These are phyloP conservation scores for Setophaga petechia DNA, from an alignment of 2,113 vertebrate species.

Conservation along the genomic window DNA sequence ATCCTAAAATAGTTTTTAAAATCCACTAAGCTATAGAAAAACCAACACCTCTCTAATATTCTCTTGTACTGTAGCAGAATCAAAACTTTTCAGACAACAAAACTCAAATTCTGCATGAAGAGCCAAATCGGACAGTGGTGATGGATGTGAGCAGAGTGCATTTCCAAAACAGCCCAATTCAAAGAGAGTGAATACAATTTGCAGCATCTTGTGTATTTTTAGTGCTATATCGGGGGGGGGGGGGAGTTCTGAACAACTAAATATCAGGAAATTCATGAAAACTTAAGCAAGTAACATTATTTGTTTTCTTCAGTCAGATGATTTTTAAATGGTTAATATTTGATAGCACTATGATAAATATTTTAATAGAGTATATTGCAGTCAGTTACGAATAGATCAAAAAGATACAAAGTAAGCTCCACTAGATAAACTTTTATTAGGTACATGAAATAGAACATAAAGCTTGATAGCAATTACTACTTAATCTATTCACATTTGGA, in stretches of 20 bases:
- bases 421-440: conserved; percentile 77
- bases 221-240: background rate
- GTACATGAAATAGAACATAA: conserved; percentile 76
- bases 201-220: background rate
- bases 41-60: background rate
- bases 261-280: conserved; percentile 65
- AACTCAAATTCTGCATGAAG: background rate
- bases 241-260: conserved; percentile 17
- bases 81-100: background rate
- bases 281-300: conserved; percentile 68
- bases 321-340: conserved; percentile 77
- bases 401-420: conserved; percentile 68
- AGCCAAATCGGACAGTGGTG: background rate
- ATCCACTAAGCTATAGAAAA: background rate
- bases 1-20: background rate
- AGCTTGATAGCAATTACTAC: conserved; percentile 75
- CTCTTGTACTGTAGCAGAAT: background rate
- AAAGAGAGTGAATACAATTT: background rate
- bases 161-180: background rate
- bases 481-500: conserved; percentile 75
- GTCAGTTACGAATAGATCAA: conserved; percentile 71
- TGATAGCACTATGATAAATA: conserved; percentile 78
- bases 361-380: conserved; percentile 77
- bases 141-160: background rate
- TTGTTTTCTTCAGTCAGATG: conserved; percentile 72